phyloP scores from a whole-genome alignment of 2,113 vertebrate genomes.

The Hippoglossus stenolepis region DNA sequence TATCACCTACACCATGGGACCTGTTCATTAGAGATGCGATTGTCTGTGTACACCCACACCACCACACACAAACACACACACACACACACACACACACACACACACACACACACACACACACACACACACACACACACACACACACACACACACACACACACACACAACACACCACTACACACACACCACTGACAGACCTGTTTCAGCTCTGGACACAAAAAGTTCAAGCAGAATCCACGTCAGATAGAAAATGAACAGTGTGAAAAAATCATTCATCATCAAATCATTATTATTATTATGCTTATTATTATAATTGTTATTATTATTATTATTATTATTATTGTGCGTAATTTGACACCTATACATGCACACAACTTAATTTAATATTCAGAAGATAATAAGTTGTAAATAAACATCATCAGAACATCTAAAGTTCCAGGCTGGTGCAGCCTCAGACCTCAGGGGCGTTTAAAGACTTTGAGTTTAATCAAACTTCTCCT shows the following conservation, averaged over 20 bases:
- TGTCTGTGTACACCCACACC: constrained; percentile 48
- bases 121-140: constrained; percentile 43
- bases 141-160: constrained; percentile 27
- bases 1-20: constrained; percentile 62
- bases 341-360: neutral
- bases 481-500: neutral
- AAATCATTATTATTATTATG: too few relatives aligned
- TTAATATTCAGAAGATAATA: neutral
- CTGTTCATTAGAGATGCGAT: constrained; percentile 67
- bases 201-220: neutral
- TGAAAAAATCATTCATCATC: too few relatives aligned
- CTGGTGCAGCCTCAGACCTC: too few relatives aligned
- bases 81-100: constrained; percentile 27
- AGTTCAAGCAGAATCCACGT: too few relatives aligned
- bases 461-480: too few relatives aligned
- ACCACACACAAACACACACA: constrained; percentile 48
- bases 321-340: too few relatives aligned
- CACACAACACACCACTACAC: constrained; percentile 24
- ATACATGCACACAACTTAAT: neutral
- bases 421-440: neutral
- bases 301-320: too few relatives aligned
- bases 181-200: neutral
- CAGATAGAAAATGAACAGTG: too few relatives aligned
- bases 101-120: constrained; percentile 30
- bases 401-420: neutral